These are phyloP conservation scores for Sterna hirundo DNA, from an alignment of 2,113 vertebrate genomes.

Conservation along the genomic window DNA sequence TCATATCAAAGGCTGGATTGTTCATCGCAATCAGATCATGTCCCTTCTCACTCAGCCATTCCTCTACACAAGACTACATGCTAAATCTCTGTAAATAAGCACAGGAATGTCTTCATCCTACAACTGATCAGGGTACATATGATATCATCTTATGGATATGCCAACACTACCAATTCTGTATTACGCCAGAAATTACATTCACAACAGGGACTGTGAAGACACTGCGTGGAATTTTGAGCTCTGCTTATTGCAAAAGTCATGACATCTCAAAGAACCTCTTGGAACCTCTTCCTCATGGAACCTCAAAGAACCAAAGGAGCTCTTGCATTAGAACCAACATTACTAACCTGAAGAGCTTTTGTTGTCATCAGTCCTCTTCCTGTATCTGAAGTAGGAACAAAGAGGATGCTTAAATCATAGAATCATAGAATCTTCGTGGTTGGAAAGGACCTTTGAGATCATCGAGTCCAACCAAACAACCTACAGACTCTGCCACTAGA, in stretches of 20 bases:
- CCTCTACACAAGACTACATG: not conserved
- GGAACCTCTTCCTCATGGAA: not conserved
- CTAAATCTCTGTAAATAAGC: not conserved
- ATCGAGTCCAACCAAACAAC: too few relatives aligned
- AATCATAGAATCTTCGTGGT: too few relatives aligned
- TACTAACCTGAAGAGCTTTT: conserved; percentile 77
- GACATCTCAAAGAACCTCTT: not conserved
- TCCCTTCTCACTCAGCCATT: too few relatives aligned
- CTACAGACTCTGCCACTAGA: too few relatives aligned
- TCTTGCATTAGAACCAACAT: not conserved
- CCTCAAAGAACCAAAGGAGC: not conserved
- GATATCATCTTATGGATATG: not conserved
- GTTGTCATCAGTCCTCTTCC: conserved; percentile 89
- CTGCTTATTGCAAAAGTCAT: not conserved
- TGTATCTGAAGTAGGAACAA: conserved; percentile 74
- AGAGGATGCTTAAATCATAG: not conserved
- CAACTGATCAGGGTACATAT: not conserved
- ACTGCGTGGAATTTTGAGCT: not conserved
- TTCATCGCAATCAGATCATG: too few relatives aligned
- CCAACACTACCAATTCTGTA: not conserved
- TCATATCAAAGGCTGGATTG: too few relatives aligned
- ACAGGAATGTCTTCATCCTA: not conserved
- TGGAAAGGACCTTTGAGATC: too few relatives aligned
- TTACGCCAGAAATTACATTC: not conserved
- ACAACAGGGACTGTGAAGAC: not conserved